These are phyloP conservation scores for Sinodicranocentrus sp. DNA, from an alignment of 2,888 invertebrate genomes.

Conservation along the genomic window DNA sequence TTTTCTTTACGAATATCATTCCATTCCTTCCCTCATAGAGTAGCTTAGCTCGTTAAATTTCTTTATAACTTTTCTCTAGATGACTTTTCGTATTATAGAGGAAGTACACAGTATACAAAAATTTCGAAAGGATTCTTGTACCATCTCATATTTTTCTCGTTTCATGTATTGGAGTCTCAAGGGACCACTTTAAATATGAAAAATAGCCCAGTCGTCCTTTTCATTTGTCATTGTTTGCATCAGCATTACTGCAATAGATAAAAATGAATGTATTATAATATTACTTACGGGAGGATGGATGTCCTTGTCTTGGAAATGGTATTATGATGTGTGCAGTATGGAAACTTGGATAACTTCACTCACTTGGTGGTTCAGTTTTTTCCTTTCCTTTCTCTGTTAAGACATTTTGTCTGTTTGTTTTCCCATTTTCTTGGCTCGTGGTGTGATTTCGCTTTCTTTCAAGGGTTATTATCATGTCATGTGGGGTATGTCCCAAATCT, in stretches of 20 bases:
- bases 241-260: conserved; percentile 15
- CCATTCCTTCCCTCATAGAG: no score
- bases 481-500: conserved; percentile 33
- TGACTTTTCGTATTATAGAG: no score
- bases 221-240: conserved; percentile 47
- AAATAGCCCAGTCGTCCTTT: conserved; percentile 22
- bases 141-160: background rate
- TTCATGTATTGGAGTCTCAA: conserved; percentile 5
- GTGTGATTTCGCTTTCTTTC: conserved; percentile 32
- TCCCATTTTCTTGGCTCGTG: conserved; percentile 28
- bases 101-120: no score
- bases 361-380: no score
- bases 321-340: no score
- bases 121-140: no score
- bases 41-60: no score
- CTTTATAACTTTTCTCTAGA: no score
- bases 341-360: no score
- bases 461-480: conserved; percentile 23
- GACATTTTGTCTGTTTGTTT: conserved; percentile 24
- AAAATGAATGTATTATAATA: conserved; percentile 13
- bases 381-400: no score
- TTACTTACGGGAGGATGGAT: background rate
- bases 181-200: conserved; percentile 46
- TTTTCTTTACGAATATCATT: no score
- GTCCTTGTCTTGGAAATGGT: background rate